phyloP scores from a whole-genome alignment of 2,113 vertebrate species.

The Mirounga angustirostris region DNA sequence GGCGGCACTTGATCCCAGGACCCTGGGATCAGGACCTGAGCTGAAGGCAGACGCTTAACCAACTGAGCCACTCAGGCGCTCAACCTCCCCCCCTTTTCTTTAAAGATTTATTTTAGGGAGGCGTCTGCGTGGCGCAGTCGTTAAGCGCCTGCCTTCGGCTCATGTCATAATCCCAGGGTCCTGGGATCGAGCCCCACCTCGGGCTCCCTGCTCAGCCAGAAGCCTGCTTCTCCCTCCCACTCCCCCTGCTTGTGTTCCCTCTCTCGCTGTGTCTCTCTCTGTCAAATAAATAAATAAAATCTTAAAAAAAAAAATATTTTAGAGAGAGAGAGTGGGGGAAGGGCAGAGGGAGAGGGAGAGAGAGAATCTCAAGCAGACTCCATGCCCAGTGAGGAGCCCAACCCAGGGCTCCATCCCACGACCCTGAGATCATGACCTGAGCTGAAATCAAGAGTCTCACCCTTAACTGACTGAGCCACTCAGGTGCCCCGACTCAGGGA shows the following conservation, averaged over 20 bases:
- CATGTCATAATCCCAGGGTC: too few relatives aligned
- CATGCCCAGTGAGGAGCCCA: fast-evolving
- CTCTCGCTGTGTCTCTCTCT: too few relatives aligned
- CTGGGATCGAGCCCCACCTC: too few relatives aligned
- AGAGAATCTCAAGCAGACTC: background rate
- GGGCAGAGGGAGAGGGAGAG: background rate
- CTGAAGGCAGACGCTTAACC: background rate
- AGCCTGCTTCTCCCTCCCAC: too few relatives aligned
- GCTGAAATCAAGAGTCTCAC: background rate
- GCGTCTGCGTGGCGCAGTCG: too few relatives aligned
- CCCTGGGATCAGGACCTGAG: background rate
- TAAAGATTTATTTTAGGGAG: background rate
- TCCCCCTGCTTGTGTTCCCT: too few relatives aligned
- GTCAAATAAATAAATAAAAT: too few relatives aligned
- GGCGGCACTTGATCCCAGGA: background rate
- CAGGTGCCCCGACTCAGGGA: background rate
- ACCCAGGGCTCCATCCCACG: background rate
- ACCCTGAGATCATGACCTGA: background rate
- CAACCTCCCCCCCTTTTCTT: too few relatives aligned
- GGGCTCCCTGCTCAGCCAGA: too few relatives aligned
- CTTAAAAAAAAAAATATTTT: background rate
- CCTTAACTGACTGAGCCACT: too few relatives aligned
- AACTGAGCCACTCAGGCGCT: background rate
- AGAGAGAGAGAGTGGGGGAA: background rate
- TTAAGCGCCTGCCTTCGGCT: too few relatives aligned